Evolutionary conservation across 2,888 invertebrate genomes (phyloP).

Genomic region (Drosophila stalkeri): DNA sequence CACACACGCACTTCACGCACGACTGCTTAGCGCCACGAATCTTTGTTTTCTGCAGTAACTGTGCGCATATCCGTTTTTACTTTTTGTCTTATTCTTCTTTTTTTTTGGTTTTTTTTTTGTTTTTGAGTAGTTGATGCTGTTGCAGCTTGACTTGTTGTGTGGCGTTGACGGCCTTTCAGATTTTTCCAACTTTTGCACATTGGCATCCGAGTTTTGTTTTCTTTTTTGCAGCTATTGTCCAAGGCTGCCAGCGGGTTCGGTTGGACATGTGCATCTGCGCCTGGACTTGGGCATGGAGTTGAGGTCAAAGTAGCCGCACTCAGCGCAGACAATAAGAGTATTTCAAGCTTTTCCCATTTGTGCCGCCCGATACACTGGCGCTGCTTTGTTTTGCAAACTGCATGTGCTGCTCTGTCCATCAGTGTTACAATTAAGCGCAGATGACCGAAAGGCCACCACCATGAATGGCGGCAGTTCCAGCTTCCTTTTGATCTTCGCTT

Average conservation of each 20-base stretch:
- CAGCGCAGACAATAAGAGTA: constrained; percentile 64
- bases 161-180: constrained; percentile 74
- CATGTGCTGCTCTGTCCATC: constrained; percentile 55
- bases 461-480: background rate
- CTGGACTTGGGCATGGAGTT: constrained; percentile 10
- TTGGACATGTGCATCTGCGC: constrained; percentile 58
- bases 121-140: constrained; percentile 16
- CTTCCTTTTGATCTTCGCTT: constrained; percentile 37
- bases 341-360: constrained; percentile 52
- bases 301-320: constrained; percentile 36
- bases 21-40: constrained; percentile 76
- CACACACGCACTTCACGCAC: constrained; percentile 72
- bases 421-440: constrained; percentile 56
- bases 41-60: constrained; percentile 77
- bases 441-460: constrained; percentile 44
- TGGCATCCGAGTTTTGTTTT: constrained; percentile 67
- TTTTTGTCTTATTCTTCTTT: constrained; percentile 2
- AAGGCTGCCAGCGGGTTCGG: constrained; percentile 45
- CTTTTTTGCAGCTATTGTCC: constrained; percentile 53
- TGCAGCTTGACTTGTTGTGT: constrained; percentile 50
- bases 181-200: constrained; percentile 72
- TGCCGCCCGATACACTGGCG: constrained; percentile 34
- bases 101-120: constrained; percentile 3
- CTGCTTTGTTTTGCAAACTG: constrained; percentile 58
- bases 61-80: constrained; percentile 66